A percentile compares a stretch with the other conserved stretches of the same genome.
Conservation (phyloP, 2,888 invertebrate genomes). For the Cryptus viduatorius region DNA sequence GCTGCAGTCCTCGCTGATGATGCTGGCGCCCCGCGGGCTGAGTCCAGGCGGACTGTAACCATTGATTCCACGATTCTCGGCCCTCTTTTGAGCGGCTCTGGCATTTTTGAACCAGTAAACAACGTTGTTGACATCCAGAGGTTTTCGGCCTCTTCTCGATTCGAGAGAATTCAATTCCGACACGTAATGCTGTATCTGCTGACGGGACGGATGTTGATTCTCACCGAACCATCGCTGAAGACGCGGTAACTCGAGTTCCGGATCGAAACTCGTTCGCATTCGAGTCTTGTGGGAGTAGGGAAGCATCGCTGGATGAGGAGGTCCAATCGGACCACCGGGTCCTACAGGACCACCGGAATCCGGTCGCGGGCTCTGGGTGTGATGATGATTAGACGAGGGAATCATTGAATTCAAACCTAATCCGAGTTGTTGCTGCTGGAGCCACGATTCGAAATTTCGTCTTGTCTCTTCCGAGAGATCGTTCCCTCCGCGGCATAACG, state of each 20-base stretch:
- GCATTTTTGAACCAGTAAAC: constrained; percentile 99
- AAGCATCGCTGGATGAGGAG: constrained; percentile 89
- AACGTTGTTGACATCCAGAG: constrained; percentile 97
- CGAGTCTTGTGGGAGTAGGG: constrained; percentile 91
- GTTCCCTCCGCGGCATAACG: constrained; percentile 92
- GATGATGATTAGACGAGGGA: constrained; percentile 79
- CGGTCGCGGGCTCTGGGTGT: constrained; percentile 81
- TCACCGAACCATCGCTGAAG: constrained; percentile 98
- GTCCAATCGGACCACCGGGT: constrained; percentile 85
- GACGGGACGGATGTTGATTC: constrained; percentile 98
- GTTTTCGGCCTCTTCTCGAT: constrained; percentile 96
- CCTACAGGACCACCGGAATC: constrained; percentile 84
- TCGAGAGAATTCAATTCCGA: constrained; percentile 96
- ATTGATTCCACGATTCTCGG: constrained; percentile 88
- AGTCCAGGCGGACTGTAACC: constrained; percentile 84
- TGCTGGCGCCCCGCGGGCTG: constrained; percentile 84
- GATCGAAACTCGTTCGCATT: constrained; percentile 98
- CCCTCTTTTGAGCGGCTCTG: constrained; percentile 96
- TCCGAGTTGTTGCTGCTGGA: constrained; percentile 83
- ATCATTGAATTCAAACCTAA: constrained; percentile 80
- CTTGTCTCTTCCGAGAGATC: constrained; percentile 94
- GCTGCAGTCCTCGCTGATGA: constrained; percentile 84
- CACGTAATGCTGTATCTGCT: constrained; percentile 98
- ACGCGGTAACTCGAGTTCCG: constrained; percentile 97
- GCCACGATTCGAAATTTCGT: constrained; percentile 96